A percentile compares a stretch with the other conserved stretches of the same genome.
Conservation (phyloP, 2,888 invertebrate species). For the Barypeithes pellucidus region DNA sequence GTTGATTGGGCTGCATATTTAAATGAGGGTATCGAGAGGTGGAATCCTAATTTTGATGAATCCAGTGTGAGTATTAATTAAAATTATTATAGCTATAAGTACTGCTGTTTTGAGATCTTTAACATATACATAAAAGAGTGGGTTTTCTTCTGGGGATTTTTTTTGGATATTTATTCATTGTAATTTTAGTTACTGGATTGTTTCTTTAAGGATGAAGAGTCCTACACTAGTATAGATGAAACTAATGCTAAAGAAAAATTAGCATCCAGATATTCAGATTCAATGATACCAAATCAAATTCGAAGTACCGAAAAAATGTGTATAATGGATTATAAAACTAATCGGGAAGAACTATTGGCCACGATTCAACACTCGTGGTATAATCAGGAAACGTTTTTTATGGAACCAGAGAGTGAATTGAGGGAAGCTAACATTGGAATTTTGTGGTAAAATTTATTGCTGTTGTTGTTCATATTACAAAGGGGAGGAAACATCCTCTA, state of each 20-base stretch:
- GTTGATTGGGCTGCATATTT: slow-evolving; percentile 73
- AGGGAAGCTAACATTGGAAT: slow-evolving; percentile 65
- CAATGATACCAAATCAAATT: slow-evolving; percentile 47
- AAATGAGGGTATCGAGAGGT: slow-evolving; percentile 68
- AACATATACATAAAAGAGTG: too few species aligned
- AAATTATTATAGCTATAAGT: not conserved
- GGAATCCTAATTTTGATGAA: slow-evolving; percentile 58
- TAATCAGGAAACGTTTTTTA: slow-evolving; percentile 58
- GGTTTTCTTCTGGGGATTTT: too few species aligned
- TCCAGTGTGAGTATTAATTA: slow-evolving; percentile 57
- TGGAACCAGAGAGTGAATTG: slow-evolving; percentile 62
- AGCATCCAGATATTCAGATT: slow-evolving; percentile 9
- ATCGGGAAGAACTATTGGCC: slow-evolving; percentile 59
- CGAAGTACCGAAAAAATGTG: slow-evolving; percentile 54
- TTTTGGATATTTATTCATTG: too few species aligned
- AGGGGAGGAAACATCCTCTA: too few species aligned
- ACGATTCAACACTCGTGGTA: slow-evolving; percentile 66
- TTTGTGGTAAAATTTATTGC: slow-evolving; percentile 61
- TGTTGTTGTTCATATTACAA: too few species aligned
- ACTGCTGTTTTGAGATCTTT: too few species aligned
- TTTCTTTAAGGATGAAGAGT: slow-evolving; percentile 57
- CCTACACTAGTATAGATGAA: slow-evolving; percentile 49
- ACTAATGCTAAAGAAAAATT: slow-evolving; percentile 40
- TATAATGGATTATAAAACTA: slow-evolving; percentile 59
- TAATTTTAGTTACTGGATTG: too few species aligned